phyloP scores from a whole-genome alignment of 1,140 invertebrate genomes.

The Drosophila santomea region DNA sequence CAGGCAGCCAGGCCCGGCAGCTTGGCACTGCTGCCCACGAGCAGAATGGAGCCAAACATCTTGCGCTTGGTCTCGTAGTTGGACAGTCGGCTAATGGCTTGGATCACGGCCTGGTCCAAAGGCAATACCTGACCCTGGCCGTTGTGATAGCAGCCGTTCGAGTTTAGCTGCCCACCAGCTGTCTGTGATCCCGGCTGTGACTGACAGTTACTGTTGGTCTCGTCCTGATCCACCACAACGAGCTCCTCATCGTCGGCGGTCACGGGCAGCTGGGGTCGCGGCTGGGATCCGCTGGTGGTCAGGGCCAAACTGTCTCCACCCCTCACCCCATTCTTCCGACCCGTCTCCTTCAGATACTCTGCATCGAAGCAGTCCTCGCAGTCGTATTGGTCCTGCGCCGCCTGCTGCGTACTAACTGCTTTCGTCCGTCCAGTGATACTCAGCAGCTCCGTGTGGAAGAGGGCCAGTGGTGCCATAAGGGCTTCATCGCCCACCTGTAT shows the following conservation, averaged over 20 bases:
- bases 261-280: constrained; percentile 54
- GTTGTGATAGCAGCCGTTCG: constrained; percentile 86
- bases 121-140: constrained; percentile 92
- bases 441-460: constrained; percentile 95
- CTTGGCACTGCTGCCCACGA: constrained; percentile 96
- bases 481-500: constrained; percentile 96
- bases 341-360: constrained; percentile 95
- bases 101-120: constrained; percentile 95
- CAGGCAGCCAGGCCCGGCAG: constrained; percentile 94
- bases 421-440: constrained; percentile 89
- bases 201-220: constrained; percentile 65
- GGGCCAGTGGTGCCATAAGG: constrained; percentile 94
- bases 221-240: constrained; percentile 92
- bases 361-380: constrained; percentile 97
- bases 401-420: constrained; percentile 89
- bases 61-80: constrained; percentile 96
- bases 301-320: constrained; percentile 85
- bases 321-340: constrained; percentile 87
- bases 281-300: constrained; percentile 81
- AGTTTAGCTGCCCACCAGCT: neutral
- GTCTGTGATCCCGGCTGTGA: constrained; percentile 14
- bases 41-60: constrained; percentile 96
- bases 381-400: constrained; percentile 91
- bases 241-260: constrained; percentile 90
- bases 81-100: constrained; percentile 95